Evolutionary conservation across 2,888 invertebrate genomes (phyloP).

Genomic region (Melanostoma scalare): DNA sequence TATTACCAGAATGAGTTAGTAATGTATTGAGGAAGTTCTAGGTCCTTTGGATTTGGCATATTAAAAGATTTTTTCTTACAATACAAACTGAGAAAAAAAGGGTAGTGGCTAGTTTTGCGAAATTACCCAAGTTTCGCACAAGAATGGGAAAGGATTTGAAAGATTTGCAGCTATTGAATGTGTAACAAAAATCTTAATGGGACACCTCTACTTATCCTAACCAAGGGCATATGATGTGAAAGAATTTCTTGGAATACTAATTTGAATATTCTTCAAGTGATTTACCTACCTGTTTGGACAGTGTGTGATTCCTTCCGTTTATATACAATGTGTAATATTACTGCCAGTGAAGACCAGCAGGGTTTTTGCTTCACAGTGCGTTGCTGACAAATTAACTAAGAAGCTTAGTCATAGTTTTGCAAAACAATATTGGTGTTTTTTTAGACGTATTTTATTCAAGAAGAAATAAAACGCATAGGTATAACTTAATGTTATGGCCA

Average conservation of each 20-base stretch:
- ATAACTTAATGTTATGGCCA: no score
- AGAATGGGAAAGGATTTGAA: slow-evolving; percentile 69
- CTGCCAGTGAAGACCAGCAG: no score
- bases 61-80: slow-evolving; percentile 26
- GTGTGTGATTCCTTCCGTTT: neutral
- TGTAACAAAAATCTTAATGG: slow-evolving; percentile 57
- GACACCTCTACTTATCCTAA: slow-evolving; percentile 12
- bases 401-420: no score
- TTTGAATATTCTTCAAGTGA: neutral
- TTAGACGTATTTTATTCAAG: no score
- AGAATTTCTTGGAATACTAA: slow-evolving; percentile 23
- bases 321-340: no score
- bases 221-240: slow-evolving; percentile 42
- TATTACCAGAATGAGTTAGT: slow-evolving; percentile 29
- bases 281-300: slow-evolving; percentile 24
- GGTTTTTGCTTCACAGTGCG: no score
- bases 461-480: no score
- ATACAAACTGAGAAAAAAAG: slow-evolving; percentile 36
- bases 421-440: no score
- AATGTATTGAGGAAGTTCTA: neutral
- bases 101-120: slow-evolving; percentile 68
- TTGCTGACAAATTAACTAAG: no score
- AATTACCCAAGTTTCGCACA: slow-evolving; percentile 65
- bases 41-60: slow-evolving; percentile 24
- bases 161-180: slow-evolving; percentile 49